Base-by-base conservation (phyloP, 2,113 vertebrate genomes). In the Pygoscelis adeliae region DNA sequence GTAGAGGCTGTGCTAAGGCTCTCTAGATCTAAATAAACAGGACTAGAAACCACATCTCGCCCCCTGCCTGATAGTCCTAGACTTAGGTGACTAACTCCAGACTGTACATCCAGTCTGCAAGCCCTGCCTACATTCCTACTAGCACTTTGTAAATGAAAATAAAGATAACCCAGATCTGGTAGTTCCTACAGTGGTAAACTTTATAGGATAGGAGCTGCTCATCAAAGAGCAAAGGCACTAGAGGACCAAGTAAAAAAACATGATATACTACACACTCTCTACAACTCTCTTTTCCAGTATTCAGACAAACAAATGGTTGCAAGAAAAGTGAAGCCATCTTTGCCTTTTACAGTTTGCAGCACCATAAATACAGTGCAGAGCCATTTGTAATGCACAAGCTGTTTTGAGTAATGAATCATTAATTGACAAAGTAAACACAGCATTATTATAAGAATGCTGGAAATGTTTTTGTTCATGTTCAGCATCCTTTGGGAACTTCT, bases 401-500 rank as follows among this genome's bases (percentile, higher is more conserved):
- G 78, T 38, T 97, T 95, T 56, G 79, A 32, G 61, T 70, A 91
- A 96, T 90, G 95, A 97, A 94, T 96, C 93, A 92, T 89, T 95
- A 96, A 97, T 49, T 93, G 92, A 91, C 89, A 95, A 97, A 96
- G 70, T 90, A 97, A 97, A 97, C 90, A 97, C 65, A 79, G 20
- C n/a, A 81, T 89, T 91, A 93, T 78, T 94, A 25, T 87, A 96
- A 96, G 93, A 84, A 97, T 92, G 82, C 42, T 91, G 79, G 91
- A 95, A 95, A 95, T 90, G 84, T 97, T 97, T 95, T 93, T 95
- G 71, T 85, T 96, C 56, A 0, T 92, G 87, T 83, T 94, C 87
- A 93, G 63, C 30, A 91, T 88, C 94, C 94, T 96, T 96, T 95
- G 95, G 93, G 97, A 97, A 97, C 93, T 95, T 95, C 92, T 90